Conservation (phyloP, 2,888 invertebrate genomes). For the Coelinius sp. region DNA sequence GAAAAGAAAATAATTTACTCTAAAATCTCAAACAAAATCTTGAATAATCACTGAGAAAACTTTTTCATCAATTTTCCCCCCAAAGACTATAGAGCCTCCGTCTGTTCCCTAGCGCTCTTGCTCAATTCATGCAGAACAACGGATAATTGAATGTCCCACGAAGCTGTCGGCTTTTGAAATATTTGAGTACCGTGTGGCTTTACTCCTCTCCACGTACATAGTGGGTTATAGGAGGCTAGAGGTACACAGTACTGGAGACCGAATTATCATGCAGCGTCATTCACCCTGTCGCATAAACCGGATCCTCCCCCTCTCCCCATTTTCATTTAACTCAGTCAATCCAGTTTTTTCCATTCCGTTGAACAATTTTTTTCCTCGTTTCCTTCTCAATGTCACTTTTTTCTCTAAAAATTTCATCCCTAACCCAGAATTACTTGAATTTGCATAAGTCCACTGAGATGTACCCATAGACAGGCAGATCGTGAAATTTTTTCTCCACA, state of each 20-base stretch:
- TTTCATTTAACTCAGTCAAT: constrained; percentile 36
- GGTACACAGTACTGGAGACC: constrained; percentile 45
- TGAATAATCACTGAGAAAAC: constrained; percentile 27
- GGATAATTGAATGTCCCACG: constrained; percentile 44
- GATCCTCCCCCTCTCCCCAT: constrained; percentile 23
- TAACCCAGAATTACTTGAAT: constrained; percentile 27
- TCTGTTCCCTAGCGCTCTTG: constrained; percentile 23
- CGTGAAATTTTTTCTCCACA: constrained; percentile 24
- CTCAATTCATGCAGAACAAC: constrained; percentile 42
- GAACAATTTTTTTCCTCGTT: constrained; percentile 7
- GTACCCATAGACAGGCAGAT: constrained; percentile 38
- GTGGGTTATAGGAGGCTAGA: constrained; percentile 38
- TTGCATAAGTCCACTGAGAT: constrained; percentile 45
- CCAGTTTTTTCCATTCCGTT: constrained; percentile 34
- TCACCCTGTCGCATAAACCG: constrained; percentile 27
- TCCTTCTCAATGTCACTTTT: constrained; percentile 34
- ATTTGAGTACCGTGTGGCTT: constrained; percentile 36
- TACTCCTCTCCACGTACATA: constrained; percentile 26
- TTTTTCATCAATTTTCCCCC: constrained; percentile 28
- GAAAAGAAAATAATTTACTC: too few relatives aligned
- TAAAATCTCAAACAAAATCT: constrained; percentile 11
- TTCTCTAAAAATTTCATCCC: constrained; percentile 15
- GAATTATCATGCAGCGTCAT: constrained; percentile 43
- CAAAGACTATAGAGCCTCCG: not conserved
- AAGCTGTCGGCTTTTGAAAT: constrained; percentile 41